Base-by-base conservation (phyloP, 2,113 vertebrate species). In the Cygnus buccinator region DNA sequence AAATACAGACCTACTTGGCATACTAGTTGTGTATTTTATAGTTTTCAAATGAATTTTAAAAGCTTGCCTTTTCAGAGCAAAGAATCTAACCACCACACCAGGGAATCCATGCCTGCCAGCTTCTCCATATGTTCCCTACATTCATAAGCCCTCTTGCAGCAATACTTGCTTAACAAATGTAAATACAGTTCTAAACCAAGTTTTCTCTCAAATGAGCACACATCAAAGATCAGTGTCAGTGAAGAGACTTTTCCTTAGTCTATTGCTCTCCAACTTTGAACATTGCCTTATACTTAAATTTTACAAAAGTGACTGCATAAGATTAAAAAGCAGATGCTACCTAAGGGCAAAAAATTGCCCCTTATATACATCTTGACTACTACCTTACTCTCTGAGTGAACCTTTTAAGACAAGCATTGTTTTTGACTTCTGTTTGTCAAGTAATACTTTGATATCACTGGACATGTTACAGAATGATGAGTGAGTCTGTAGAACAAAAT, bases 131-230 rank as follows among this genome's bases (percentile, higher is more conserved):
- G 97, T 97, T 97, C 90, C 61, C 86, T 94, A 73, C 41, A 77
- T 86, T 96, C 93, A n/a, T 73, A 93, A 97, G 85, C 72, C 92
- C 96, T 95, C 92, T 96, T 93, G 88, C 93, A 96, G 93, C 35
- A 91, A 91, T 97, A 95, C 95, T 97, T 96, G 96, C 78, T 97
- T 97, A 97, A 97, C 95, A 97, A 98, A 97, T 94, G 97, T 84
- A 97, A 98, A 97, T 97, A 97, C 86, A 87, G 84, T 92, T 96
- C 90, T 97, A 94, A 95, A 97, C 78, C 89, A 94, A 95, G 85
- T 94, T 97, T 97, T 97, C 90, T 97, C 97, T 96, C 97, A 97
- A 96, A 97, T 96, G 97, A 97, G 71, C 81, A 94, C 91, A 97
- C 97, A 97, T 98, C 97, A 98, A 97, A 98, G 97, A 76, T 72